Base-by-base conservation (phyloP, 1,140 invertebrate species). In the Monomorium pharaonis region DNA sequence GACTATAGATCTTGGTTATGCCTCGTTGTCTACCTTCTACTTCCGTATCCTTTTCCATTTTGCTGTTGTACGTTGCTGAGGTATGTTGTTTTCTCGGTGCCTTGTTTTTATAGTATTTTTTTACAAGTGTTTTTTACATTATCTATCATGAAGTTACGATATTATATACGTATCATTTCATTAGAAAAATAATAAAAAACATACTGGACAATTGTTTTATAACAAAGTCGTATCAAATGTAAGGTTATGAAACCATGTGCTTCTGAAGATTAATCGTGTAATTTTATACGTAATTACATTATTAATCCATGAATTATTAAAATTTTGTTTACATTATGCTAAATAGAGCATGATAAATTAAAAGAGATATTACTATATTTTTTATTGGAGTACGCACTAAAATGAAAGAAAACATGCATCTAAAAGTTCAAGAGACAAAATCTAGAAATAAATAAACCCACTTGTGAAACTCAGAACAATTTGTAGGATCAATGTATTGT, bases 371-470 rank as follows among this genome's bases (percentile, higher is more conserved):
- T 49, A 6, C 16, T 30, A 3, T 14, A 18, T 47, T 30, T 9
- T 69, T 51, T 70, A 14, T n/a, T 51, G 16, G 24, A 51, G 6
- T 21, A 16, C 21, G 14, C 12, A 9, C 3, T 27, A 49, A 76
- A 27, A 89, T 94, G 91, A 95, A 92, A 93, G 69, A 91, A 90
- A 62, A 47, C 58, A 91, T 44, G 56, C 49, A 87, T 93, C 93
- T 92, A 76, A 94, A 90, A 62, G 72, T 76, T 77, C 81, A 85
- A 91, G 74, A 67, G 69, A 90, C 91, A 93, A 93, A 92, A 90
- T 93, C 94, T 95, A 95, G 95, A 95, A 95, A 95, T 95, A 95
- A 94, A 90, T 92, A 95, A 95, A 96, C 94, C 94, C 93, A 94
- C 92, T 92, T 92, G 92, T 84, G 86, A 6, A 56, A 54, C 91